Conservation (phyloP, 2,113 vertebrate genomes). For the Cololabis saira region DNA sequence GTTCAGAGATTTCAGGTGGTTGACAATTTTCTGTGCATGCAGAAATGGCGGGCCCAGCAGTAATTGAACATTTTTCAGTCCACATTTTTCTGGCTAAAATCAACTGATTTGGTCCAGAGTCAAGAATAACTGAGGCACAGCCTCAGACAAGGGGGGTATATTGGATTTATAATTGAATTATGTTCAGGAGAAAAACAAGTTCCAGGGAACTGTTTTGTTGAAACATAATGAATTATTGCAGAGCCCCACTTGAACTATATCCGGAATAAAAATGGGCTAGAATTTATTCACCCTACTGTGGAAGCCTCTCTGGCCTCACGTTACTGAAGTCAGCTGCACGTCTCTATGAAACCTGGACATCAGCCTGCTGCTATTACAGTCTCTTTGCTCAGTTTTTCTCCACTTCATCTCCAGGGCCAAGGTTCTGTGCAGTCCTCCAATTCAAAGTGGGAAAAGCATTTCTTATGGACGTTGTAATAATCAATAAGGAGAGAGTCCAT, state of each 20-base stretch:
- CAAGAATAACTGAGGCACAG: constrained; percentile 71
- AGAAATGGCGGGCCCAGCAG: constrained; percentile 46
- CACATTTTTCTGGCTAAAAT: constrained; percentile 64
- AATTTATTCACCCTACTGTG: constrained; percentile 19
- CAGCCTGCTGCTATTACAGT: constrained; percentile 11
- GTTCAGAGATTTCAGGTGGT: constrained; percentile 36
- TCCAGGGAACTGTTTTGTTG: constrained; percentile 53
- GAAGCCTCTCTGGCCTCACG: constrained; percentile 21
- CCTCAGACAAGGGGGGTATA: constrained; percentile 75
- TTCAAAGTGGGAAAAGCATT: not conserved
- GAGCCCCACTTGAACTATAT: not conserved
- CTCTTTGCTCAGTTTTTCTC: not conserved
- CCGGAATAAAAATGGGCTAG: too few relatives aligned
- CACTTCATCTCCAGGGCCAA: not conserved
- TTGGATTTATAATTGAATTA: constrained; percentile 81
- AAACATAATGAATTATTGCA: constrained; percentile 49
- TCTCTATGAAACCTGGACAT: not conserved
- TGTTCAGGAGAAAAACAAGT: constrained; percentile 45
- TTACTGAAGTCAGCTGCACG: constrained; percentile 7
- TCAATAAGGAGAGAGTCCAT: not conserved
- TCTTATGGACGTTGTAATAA: not conserved
- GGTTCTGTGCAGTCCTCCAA: not conserved
- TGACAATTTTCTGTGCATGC: constrained; percentile 61
- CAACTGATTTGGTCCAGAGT: constrained; percentile 71
- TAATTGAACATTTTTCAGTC: constrained; percentile 61